Evolutionary conservation across 2,797 vertebrate species (phyloP).

Genomic region (Poeciliopsis infans): DNA sequence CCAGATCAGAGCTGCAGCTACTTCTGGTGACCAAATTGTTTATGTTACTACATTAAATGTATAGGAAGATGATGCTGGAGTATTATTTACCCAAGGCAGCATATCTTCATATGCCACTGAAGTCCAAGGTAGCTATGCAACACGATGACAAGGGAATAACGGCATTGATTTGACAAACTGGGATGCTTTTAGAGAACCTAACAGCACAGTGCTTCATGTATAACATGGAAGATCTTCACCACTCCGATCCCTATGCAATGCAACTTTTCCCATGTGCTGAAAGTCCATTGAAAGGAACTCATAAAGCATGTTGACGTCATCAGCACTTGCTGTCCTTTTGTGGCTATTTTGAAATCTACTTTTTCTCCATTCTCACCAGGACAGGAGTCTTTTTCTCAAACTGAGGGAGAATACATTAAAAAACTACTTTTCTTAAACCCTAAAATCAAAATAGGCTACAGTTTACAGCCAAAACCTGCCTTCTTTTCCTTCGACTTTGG

Average conservation of each 20-base stretch:
- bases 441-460: not conserved
- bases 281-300: not conserved
- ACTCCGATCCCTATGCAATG: not conserved
- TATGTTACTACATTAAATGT: not conserved
- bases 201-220: no score
- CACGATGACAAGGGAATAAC: not conserved
- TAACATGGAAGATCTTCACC: not conserved
- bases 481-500: slow-evolving; percentile 4
- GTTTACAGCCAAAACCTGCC: not conserved
- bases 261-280: not conserved
- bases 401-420: not conserved
- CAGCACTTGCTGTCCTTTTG: not conserved
- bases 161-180: not conserved
- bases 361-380: not conserved
- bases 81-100: not conserved
- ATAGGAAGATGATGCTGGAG: not conserved
- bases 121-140: not conserved
- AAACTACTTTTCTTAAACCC: not conserved
- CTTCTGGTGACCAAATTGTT: not conserved
- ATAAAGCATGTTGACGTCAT: not conserved
- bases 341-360: not conserved
- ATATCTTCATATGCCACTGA: not conserved
- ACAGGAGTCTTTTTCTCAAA: not conserved
- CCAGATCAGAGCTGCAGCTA: not conserved
- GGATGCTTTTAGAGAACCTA: not conserved